These are phyloP conservation scores for Vimba vimba DNA, from an alignment of 2,113 vertebrate genomes.

Conservation along the genomic window DNA sequence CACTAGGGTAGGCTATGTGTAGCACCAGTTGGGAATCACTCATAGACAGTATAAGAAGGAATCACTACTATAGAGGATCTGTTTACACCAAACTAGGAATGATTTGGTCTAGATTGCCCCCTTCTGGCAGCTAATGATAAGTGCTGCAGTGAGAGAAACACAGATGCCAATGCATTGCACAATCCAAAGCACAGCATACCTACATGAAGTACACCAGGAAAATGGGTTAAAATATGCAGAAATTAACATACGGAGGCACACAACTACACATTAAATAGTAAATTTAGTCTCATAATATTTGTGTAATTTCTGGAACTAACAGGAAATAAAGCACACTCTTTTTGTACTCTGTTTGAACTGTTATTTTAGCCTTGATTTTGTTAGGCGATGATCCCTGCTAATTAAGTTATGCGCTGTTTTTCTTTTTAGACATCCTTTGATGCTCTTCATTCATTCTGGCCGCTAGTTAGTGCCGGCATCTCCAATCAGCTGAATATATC, in stretches of 20 bases:
- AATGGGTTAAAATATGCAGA: neutral
- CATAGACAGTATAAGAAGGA: no score
- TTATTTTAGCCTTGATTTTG: slow-evolving; percentile 43
- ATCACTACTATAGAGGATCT: neutral
- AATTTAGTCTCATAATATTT: neutral
- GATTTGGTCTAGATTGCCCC: slow-evolving; percentile 51
- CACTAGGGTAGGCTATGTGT: neutral
- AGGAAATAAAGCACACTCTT: neutral
- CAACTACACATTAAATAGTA: neutral
- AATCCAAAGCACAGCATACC: neutral
- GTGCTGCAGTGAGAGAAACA: neutral
- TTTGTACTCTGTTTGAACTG: neutral
- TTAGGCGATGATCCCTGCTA: slow-evolving; percentile 51
- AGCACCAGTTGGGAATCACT: neutral
- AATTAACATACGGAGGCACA: neutral
- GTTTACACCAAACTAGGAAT: slow-evolving; percentile 2
- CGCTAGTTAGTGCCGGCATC: slow-evolving; percentile 63
- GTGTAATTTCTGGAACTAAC: neutral
- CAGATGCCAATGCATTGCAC: neutral
- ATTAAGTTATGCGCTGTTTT: slow-evolving; percentile 54
- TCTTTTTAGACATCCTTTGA: slow-evolving; percentile 46
- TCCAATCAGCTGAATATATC: slow-evolving; percentile 55
- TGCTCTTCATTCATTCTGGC: slow-evolving; percentile 56
- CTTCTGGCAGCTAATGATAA: slow-evolving; percentile 37
- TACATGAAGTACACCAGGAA: neutral